phyloP scores from a whole-genome alignment of 2,888 invertebrate species.

The Protophormia terraenovae region DNA sequence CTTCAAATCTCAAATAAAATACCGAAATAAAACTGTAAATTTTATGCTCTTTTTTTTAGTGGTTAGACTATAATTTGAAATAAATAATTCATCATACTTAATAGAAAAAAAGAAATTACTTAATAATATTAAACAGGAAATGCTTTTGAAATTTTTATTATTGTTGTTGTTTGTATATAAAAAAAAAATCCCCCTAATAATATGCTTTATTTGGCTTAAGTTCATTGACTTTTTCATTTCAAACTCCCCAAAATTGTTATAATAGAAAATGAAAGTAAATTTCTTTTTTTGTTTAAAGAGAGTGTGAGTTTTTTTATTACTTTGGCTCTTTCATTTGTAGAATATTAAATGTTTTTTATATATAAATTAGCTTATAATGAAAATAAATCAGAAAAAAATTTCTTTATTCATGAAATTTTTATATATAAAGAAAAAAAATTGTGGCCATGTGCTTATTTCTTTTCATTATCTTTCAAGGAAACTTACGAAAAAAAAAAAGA shows the following conservation, averaged over 20 bases:
- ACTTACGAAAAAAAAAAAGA: conserved; percentile 69
- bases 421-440: conserved; percentile 70
- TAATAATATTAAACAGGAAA: conserved; percentile 54
- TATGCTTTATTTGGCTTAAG: no score
- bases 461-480: conserved; percentile 81
- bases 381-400: neutral
- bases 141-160: conserved; percentile 20
- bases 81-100: conserved; percentile 46
- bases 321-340: conserved; percentile 3
- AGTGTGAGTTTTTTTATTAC: neutral
- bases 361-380: conserved; percentile 35
- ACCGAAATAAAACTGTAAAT: no score
- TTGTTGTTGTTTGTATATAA: no score
- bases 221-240: neutral
- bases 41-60: no score
- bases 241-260: no score
- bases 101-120: conserved; percentile 3
- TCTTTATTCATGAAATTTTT: conserved; percentile 15
- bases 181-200: neutral
- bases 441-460: conserved; percentile 79
- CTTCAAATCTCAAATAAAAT: conserved; percentile 17
- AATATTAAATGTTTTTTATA: conserved; percentile 18
- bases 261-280: conserved; percentile 55
- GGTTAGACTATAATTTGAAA: no score
- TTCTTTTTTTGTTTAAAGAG: no score